These are phyloP conservation scores for Prunella strophiata DNA, from an alignment of 2,797 vertebrate genomes.

Conservation along the genomic window DNA sequence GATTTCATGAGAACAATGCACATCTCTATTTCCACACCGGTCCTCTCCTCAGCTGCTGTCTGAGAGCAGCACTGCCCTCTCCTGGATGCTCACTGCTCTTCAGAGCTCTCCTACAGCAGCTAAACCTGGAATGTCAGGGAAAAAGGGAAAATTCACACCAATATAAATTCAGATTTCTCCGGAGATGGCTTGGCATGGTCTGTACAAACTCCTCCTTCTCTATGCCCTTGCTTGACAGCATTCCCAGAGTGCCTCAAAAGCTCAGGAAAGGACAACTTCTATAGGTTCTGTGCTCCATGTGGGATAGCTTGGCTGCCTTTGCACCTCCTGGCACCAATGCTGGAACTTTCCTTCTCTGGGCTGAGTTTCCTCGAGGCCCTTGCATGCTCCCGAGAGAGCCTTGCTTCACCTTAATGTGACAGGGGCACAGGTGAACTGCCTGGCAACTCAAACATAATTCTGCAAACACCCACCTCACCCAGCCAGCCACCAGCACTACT, in stretches of 20 bases:
- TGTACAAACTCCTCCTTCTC: neutral
- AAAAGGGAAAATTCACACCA: neutral
- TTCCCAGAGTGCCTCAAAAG: neutral
- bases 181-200: neutral
- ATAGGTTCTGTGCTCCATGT: neutral
- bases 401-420: neutral
- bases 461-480: neutral
- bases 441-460: neutral
- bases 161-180: neutral
- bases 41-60: neutral
- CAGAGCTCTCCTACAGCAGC: neutral
- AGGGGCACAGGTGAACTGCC: neutral
- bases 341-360: neutral
- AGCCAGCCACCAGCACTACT: neutral
- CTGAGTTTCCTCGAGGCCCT: neutral
- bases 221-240: neutral
- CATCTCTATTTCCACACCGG: accelerated
- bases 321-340: too few relatives aligned
- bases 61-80: slow-evolving; percentile 38
- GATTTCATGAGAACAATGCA: neutral
- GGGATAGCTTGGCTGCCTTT: neutral
- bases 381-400: neutral
- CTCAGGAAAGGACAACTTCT: neutral
- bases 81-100: neutral
- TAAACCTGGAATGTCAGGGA: accelerated